Evolutionary conservation across 2,888 invertebrate genomes (phyloP), one percentile per base, ranked within the genome.

Genomic region (Trissonchulus sp.): DNA sequence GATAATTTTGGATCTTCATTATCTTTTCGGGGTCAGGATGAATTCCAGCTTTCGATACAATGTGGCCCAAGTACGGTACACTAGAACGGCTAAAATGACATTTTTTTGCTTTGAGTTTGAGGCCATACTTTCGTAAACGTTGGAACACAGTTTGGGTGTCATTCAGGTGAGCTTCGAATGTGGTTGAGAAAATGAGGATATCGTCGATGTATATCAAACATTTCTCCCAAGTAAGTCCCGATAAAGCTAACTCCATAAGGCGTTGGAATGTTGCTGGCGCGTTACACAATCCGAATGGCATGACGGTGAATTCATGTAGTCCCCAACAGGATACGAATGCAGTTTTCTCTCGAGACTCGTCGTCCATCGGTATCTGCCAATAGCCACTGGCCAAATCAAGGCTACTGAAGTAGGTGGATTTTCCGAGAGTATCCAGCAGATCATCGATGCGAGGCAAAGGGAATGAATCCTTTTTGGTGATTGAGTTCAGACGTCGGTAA

Each of bases 21-120:
- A 79, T 31, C 62, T 77, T 77, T 1, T 74, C 33, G 0, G 72
- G 63, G 23, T 74, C 35, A 1, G 79, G 79, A 15, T 60, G 34
- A n/a, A n/a, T n/a, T n/a, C n/a, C n/a, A n/a, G n/a, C n/a, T n/a
- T n/a, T n/a, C n/a, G n/a, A n/a, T n/a, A n/a, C n/a, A n/a, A n/a
- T n/a, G n/a, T n/a, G n/a, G n/a, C n/a, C n/a, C 48, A 48, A 48
- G 48, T 18, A 48, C 15, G 48, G 48, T 18, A 48, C 48, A 15
- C 23, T 23, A 48, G 48, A 18, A 18, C 48, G 48, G 15, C 15
- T 23, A 48, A 48, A 48, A 18, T 48, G 48, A 48, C 48, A 48
- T 48, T 48, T 48, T 23, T 15, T 18, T 48, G 48, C 15, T n/a
- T n/a, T n/a, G n/a, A n/a, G n/a, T n/a, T n/a, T n/a, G n/a, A n/a